Evolutionary conservation across 2,113 vertebrate species (phyloP).

Genomic region (Collichthys lucidus): DNA sequence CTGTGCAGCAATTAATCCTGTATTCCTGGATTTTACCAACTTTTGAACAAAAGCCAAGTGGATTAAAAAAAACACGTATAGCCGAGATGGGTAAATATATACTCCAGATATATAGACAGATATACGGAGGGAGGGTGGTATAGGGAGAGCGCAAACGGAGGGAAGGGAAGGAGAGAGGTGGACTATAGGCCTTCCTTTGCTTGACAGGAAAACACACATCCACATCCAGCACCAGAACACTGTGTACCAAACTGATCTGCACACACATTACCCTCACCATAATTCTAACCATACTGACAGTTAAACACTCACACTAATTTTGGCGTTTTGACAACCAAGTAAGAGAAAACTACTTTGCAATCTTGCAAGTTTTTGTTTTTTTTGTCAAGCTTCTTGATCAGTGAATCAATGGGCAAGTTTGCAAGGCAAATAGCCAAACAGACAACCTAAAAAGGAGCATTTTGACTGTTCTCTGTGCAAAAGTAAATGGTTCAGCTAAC

Average conservation of each 20-base stretch:
- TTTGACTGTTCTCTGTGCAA: background rate
- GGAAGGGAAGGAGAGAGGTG: background rate
- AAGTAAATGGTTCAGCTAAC: background rate
- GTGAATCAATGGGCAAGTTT: background rate
- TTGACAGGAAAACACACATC: conserved; percentile 15
- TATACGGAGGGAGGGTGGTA: background rate
- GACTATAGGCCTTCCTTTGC: conserved; percentile 19
- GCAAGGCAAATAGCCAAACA: background rate
- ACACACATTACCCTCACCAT: background rate
- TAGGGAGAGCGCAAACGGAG: background rate
- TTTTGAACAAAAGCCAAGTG: conserved; percentile 32
- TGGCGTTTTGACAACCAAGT: background rate
- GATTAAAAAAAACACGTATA: conserved; percentile 3
- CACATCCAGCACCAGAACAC: conserved; percentile 36
- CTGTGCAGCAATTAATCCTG: background rate
- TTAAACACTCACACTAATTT: background rate
- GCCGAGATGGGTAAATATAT: conserved; percentile 19
- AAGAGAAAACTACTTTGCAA: background rate
- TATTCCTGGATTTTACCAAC: background rate
- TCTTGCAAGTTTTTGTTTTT: too few relatives aligned
- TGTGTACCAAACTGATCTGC: conserved; percentile 50
- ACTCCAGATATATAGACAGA: conserved; percentile 2
- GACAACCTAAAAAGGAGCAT: background rate
- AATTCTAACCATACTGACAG: background rate
- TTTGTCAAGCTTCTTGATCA: background rate